These are phyloP conservation scores for Spermophilus dauricus DNA, from an alignment of 2,113 vertebrate genomes.

Conservation along the genomic window DNA sequence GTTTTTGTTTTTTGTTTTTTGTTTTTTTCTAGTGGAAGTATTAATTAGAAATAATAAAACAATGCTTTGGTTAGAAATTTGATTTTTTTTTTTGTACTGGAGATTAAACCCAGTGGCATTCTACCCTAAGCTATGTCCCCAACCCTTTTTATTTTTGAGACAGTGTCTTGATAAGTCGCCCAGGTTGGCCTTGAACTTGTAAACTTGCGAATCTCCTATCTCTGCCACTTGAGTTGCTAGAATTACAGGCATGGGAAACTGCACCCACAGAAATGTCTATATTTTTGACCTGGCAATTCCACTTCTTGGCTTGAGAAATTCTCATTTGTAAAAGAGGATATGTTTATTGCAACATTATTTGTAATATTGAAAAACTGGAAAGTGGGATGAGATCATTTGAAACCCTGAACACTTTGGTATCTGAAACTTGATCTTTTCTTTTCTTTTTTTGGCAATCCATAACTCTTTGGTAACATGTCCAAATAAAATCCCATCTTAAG, in stretches of 20 bases:
- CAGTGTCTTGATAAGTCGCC: too few species aligned
- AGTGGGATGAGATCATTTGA: background rate
- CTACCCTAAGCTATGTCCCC: too few species aligned
- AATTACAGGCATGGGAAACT: too few species aligned
- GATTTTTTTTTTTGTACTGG: background rate
- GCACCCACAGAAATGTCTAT: background rate
- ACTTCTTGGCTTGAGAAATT: conserved; percentile 19
- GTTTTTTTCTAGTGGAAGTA: too few species aligned
- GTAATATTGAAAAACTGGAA: conserved; percentile 7
- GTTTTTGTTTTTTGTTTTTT: too few species aligned
- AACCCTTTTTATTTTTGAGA: too few species aligned
- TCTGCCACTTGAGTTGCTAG: too few species aligned
- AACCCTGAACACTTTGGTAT: background rate
- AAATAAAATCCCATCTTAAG: conserved; percentile 9
- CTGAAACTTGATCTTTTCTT: background rate
- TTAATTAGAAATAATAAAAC: background rate
- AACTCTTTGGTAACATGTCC: background rate
- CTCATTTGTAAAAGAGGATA: background rate
- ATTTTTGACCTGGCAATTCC: background rate
- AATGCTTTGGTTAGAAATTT: background rate
- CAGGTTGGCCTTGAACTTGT: too few species aligned
- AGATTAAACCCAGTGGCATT: too few species aligned
- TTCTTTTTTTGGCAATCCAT: background rate
- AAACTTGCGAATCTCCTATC: too few species aligned
- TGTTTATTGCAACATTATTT: background rate